These are phyloP conservation scores for Creontiades dilutus DNA, from an alignment of 2,888 invertebrate species.

Conservation along the genomic window DNA sequence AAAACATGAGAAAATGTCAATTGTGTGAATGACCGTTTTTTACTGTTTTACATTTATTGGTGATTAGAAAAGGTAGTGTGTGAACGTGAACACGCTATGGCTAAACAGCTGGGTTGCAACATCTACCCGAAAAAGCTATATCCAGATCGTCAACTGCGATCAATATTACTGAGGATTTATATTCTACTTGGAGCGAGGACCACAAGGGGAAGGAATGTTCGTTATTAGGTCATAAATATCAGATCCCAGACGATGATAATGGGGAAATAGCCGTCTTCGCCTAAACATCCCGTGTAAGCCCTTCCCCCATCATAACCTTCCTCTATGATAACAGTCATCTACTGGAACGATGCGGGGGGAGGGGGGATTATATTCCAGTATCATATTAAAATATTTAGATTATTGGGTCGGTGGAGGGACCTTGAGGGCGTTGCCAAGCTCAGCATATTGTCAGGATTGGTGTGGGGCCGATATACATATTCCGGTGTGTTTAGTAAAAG, in stretches of 20 bases:
- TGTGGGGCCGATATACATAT: no score
- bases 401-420: no score
- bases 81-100: no score
- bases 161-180: not conserved
- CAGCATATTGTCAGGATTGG: no score
- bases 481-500: no score
- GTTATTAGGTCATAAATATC: conserved; percentile 42
- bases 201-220: not conserved
- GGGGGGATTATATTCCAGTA: not conserved
- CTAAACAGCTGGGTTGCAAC: no score
- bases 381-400: not conserved
- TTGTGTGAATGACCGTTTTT: no score
- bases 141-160: not conserved
- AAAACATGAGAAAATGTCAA: no score
- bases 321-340: not conserved
- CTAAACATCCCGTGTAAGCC: conserved; percentile 2
- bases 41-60: no score
- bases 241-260: conserved; percentile 25
- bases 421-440: no score
- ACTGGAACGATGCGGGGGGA: not conserved
- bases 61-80: no score
- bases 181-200: not conserved
- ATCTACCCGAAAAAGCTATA: no score
- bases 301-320: not conserved
- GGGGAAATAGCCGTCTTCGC: not conserved